Conservation (phyloP, 1,140 invertebrate species). For the Maniola jurtina region DNA sequence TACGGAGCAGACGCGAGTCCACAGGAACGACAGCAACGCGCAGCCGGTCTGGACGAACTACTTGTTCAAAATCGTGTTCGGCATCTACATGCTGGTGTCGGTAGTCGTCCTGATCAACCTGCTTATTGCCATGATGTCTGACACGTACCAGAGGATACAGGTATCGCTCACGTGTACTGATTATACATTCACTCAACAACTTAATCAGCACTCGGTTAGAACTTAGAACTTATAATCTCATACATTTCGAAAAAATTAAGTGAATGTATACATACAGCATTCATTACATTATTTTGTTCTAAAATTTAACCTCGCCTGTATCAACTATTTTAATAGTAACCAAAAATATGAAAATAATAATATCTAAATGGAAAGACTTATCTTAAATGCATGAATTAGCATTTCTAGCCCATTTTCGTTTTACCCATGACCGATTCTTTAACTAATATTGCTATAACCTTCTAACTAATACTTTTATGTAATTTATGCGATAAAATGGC, state of each 20-base stretch:
- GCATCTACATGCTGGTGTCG: slow-evolving; percentile 98
- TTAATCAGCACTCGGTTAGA: too few species aligned
- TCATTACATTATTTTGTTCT: neutral
- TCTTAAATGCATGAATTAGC: too few species aligned
- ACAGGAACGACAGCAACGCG: slow-evolving; percentile 76
- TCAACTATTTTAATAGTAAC: too few species aligned
- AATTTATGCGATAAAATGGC: neutral
- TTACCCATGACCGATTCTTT: neutral
- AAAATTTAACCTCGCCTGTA: too few species aligned
- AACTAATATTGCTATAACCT: neutral
- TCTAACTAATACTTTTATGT: neutral
- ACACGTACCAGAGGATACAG: slow-evolving; percentile 99
- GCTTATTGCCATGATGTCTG: slow-evolving; percentile 99
- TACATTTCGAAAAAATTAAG: too few species aligned
- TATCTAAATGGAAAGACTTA: too few species aligned
- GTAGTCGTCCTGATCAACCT: slow-evolving; percentile 99
- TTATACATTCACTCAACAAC: neutral
- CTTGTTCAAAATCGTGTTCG: slow-evolving; percentile 90
- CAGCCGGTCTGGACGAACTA: slow-evolving; percentile 88
- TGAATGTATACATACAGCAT: too few species aligned
- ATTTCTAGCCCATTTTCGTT: neutral
- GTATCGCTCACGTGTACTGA: slow-evolving; percentile 68
- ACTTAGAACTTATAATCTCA: neutral
- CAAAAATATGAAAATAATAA: too few species aligned
- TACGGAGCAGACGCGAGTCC: slow-evolving; percentile 87